phyloP scores from a whole-genome alignment of 2,113 vertebrate genomes.

The Oriolus oriolus region DNA sequence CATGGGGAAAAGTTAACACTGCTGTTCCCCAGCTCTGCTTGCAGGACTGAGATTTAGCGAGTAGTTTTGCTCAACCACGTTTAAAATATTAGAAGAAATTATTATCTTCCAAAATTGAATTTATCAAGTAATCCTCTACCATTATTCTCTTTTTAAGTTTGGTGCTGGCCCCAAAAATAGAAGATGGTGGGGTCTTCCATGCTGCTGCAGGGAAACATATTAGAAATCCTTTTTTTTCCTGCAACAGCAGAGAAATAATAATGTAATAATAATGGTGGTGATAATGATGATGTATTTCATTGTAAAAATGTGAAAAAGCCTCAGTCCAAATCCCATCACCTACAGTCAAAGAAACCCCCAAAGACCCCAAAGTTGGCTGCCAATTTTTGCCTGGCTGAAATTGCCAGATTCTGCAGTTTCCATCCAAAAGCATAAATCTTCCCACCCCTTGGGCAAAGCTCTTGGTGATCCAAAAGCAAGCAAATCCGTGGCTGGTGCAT shows the following conservation, averaged over 20 bases:
- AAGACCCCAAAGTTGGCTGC: neutral
- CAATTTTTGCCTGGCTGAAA: neutral
- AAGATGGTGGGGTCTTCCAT: neutral
- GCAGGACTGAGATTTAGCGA: neutral
- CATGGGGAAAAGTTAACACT: neutral
- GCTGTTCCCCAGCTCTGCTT: neutral
- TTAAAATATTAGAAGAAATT: neutral
- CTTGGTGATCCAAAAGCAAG: neutral
- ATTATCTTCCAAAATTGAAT: neutral
- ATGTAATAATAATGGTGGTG: neutral
- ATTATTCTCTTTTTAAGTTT: neutral
- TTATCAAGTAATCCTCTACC: neutral
- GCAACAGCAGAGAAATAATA: slow-evolving; percentile 10
- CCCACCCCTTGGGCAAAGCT: neutral
- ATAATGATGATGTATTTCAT: neutral
- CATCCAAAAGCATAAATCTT: neutral
- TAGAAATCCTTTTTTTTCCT: neutral
- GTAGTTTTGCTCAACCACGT: neutral
- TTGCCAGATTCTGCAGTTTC: neutral
- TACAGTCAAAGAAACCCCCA: neutral
- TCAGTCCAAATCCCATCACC: neutral
- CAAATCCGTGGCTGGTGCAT: neutral
- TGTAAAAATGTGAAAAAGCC: neutral
- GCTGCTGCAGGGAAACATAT: neutral
- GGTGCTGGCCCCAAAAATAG: neutral